Evolutionary conservation across 2,888 invertebrate species (phyloP).

Genomic region (Drosophila borealis): DNA sequence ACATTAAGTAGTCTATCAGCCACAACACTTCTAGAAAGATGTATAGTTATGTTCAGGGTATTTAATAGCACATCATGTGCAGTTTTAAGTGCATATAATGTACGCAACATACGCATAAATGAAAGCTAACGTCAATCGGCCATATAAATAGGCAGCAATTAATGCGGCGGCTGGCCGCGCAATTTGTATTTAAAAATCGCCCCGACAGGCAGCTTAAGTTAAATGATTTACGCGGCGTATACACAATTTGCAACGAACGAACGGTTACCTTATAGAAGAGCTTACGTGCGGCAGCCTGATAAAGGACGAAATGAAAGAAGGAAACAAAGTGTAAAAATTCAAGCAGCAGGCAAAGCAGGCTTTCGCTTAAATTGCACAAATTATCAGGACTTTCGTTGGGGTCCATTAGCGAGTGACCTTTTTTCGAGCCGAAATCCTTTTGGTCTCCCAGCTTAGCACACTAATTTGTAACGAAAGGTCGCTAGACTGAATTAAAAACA

Average conservation of each 20-base stretch:
- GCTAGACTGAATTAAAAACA: constrained; percentile 63
- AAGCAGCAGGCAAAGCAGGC: not conserved
- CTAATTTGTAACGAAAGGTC: constrained; percentile 61
- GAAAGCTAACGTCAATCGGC: constrained; percentile 30
- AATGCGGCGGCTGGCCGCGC: constrained; percentile 49
- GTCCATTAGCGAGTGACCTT: constrained; percentile 49
- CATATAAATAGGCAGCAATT: constrained; percentile 54
- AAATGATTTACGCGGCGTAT: constrained; percentile 63
- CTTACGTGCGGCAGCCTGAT: constrained; percentile 27
- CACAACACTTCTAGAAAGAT: not conserved
- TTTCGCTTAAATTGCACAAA: constrained; percentile 46
- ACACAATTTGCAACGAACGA: constrained; percentile 42
- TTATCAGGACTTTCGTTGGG: constrained; percentile 45
- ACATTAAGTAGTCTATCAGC: too few species aligned
- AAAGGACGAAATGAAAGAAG: not conserved
- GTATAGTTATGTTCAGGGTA: not conserved
- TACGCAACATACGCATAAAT: constrained; percentile 26
- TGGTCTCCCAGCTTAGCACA: constrained; percentile 4
- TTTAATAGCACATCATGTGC: not conserved
- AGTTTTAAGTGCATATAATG: constrained; percentile 51
- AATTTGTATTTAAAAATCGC: constrained; percentile 59
- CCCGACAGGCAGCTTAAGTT: constrained; percentile 48
- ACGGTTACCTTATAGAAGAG: constrained; percentile 39
- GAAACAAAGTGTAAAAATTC: not conserved
- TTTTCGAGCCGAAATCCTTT: constrained; percentile 14